These are phyloP conservation scores for Laterallus jamaicensis DNA, from an alignment of 2,113 vertebrate species.

Conservation along the genomic window DNA sequence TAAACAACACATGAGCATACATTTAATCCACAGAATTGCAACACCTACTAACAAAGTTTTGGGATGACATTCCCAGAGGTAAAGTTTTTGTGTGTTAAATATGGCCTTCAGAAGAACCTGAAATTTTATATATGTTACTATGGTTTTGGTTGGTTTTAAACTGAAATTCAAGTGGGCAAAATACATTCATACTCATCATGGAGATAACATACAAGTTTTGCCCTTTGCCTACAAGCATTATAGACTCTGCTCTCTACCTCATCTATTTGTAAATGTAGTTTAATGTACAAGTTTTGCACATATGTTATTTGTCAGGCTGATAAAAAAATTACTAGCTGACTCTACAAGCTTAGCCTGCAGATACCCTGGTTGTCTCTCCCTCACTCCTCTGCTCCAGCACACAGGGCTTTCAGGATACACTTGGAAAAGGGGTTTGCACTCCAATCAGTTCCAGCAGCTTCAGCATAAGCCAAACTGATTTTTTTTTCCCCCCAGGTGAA, in stretches of 20 bases:
- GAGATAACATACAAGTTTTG: neutral
- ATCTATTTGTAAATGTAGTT: neutral
- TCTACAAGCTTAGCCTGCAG: neutral
- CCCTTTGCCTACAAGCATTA: neutral
- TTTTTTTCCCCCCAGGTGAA: neutral
- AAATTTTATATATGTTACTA: neutral
- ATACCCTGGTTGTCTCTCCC: accelerated
- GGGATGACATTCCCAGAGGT: neutral
- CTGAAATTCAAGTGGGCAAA: neutral
- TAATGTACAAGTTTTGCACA: neutral
- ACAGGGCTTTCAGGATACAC: accelerated
- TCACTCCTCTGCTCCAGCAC: neutral
- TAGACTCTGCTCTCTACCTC: neutral
- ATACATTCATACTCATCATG: neutral
- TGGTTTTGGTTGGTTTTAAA: neutral
- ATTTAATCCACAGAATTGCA: neutral
- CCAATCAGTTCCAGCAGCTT: neutral
- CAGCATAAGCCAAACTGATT: neutral
- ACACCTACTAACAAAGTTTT: neutral
- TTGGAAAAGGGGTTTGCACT: neutral
- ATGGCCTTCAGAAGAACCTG: neutral
- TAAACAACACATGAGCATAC: neutral
- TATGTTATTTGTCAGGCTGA: neutral
- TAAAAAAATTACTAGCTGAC: neutral
- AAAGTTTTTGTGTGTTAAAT: neutral